These are phyloP conservation scores for Vollenhovia emeryi DNA, from an alignment of 1,140 invertebrate genomes.

Conservation along the genomic window DNA sequence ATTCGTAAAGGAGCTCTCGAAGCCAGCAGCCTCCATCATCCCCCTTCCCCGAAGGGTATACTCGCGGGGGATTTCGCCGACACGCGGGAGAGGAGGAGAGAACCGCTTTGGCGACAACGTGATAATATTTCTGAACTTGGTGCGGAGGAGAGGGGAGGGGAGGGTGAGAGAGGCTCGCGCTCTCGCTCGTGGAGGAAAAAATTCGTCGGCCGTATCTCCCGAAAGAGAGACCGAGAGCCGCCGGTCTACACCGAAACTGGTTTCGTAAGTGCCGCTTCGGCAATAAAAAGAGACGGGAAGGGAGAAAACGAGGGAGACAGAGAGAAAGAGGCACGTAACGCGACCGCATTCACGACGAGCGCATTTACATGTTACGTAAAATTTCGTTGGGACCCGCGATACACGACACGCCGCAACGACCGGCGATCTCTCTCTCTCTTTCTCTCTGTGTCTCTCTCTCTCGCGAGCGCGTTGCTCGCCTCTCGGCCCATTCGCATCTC, in stretches of 20 bases:
- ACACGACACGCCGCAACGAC: conserved; percentile 25
- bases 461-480: not conserved
- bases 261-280: conserved; percentile 57
- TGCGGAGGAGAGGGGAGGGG: not conserved
- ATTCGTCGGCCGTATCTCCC: conserved; percentile 28
- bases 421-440: not conserved
- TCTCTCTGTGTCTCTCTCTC: not conserved
- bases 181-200: conserved; percentile 38
- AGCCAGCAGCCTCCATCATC: not conserved
- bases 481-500: conserved; percentile 12
- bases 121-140: conserved; percentile 61
- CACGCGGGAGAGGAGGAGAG: conserved; percentile 1
- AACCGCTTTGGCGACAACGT: conserved; percentile 47
- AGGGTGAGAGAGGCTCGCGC: not conserved
- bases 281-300: conserved; percentile 32
- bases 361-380: conserved; percentile 61
- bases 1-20: conserved; percentile 63
- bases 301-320: conserved; percentile 6
- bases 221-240: conserved; percentile 35
- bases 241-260: conserved; percentile 49
- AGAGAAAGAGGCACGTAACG: conserved; percentile 36
- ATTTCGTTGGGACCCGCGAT: conserved; percentile 39
- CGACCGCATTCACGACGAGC: conserved; percentile 52
- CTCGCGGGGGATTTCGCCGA: conserved; percentile 46
- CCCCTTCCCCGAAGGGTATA: not conserved